Evolutionary conservation across 2,888 invertebrate species (phyloP).

Genomic region (Folsomia manolachei): DNA sequence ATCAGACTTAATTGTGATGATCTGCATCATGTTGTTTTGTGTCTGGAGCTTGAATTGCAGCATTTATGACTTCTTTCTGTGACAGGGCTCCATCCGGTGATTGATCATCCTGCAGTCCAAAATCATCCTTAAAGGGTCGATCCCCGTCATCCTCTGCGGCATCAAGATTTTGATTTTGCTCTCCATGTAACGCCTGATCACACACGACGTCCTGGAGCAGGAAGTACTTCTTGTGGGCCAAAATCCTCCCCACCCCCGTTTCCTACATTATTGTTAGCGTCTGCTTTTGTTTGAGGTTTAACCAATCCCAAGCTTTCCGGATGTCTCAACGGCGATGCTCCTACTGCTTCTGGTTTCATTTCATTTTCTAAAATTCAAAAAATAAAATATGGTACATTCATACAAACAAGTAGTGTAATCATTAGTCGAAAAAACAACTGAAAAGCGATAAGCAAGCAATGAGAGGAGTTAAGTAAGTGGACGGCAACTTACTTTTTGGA

Average conservation of each 20-base stretch:
- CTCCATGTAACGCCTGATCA: constrained; percentile 22
- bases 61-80: constrained; percentile 38
- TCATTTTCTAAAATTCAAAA: constrained; percentile 38
- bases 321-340: constrained; percentile 31
- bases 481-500: constrained; percentile 33
- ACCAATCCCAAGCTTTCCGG: constrained; percentile 25
- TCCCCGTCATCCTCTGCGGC: constrained; percentile 49
- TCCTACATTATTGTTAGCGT: neutral
- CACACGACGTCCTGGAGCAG: constrained; percentile 41
- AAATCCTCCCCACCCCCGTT: constrained; percentile 25
- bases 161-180: constrained; percentile 46
- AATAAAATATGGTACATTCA: neutral
- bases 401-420: no score
- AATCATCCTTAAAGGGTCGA: constrained; percentile 43
- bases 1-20: neutral
- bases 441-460: no score
- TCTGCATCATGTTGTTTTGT: neutral
- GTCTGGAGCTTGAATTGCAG: constrained; percentile 24
- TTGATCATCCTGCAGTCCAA: constrained; percentile 45
- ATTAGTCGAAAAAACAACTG: no score
- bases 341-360: constrained; percentile 45
- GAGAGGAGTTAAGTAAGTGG: no score
- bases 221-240: constrained; percentile 40
- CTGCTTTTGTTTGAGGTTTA: constrained; percentile 13
- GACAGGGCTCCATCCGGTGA: constrained; percentile 47